Percentiles rank a stretch among this genome's conserved stretches.
These are phyloP conservation scores for Microchirus variegatus DNA, from an alignment of 2,797 vertebrate genomes.

Conservation along the genomic window DNA sequence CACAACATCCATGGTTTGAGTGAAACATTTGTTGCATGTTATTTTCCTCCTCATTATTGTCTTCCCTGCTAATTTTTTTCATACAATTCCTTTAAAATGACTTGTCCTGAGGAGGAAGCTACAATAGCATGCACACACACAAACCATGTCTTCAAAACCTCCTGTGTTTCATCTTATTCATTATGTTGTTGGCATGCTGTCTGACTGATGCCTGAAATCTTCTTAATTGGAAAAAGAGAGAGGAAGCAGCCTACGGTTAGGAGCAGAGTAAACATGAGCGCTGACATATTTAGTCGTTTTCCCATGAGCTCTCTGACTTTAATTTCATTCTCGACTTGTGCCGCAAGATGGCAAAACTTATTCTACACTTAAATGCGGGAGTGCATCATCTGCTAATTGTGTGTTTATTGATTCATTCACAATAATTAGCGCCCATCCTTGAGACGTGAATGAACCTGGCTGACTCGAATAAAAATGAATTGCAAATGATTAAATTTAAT, in stretches of 20 bases:
- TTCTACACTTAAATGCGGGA: constrained; percentile 56
- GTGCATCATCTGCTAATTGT: constrained; percentile 63
- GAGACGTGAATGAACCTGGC: constrained; percentile 65
- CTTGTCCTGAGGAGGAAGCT: too few species aligned
- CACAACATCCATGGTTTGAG: too few species aligned
- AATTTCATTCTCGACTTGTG: constrained; percentile 49
- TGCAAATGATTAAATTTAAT: constrained; percentile 69
- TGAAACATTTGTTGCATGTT: too few species aligned
- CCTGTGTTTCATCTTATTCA: constrained; percentile 1
- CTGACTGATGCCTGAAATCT: constrained; percentile 27
- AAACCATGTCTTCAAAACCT: constrained; percentile 1
- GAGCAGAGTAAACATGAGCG: constrained; percentile 41
- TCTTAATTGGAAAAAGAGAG: constrained; percentile 25
- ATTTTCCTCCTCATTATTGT: too few species aligned
- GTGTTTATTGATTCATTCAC: constrained; percentile 68
- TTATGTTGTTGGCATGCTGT: constrained; percentile 12
- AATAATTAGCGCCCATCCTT: constrained; percentile 60
- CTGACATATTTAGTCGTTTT: constrained; percentile 39
- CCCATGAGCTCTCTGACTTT: constrained; percentile 42
- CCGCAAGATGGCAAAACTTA: constrained; percentile 44
- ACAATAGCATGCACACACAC: neutral
- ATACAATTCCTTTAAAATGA: too few species aligned
- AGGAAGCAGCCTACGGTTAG: neutral
- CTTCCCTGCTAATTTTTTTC: too few species aligned
- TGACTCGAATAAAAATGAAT: constrained; percentile 66